Base-by-base conservation (phyloP, 2,797 vertebrate species). In the Fratercula arctica region DNA sequence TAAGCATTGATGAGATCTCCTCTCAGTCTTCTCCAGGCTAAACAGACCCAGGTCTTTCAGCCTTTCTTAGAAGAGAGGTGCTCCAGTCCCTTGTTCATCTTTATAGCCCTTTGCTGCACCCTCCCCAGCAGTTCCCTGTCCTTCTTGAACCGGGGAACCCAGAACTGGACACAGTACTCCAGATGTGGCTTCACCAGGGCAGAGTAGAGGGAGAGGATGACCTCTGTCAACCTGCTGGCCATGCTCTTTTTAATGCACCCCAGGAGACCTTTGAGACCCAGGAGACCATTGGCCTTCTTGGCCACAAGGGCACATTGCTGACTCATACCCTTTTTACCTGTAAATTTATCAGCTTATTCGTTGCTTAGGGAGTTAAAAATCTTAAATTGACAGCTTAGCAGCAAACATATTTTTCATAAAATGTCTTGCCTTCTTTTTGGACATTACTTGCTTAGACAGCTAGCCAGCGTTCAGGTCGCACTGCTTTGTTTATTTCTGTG, bases 401-500 rank as follows among this genome's bases (percentile, higher is more conserved):
- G 28, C 6, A 20, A 56, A 37, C 0, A 0, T 11, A 18, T 31
- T 68, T 85, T 50, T 19, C 20, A 54, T 18, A 1, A 24, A 37
- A 6, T 3, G 1, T 7, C 28, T 75, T 45, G 48, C 26, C 14
- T 39, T 13, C 16, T 19, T 9, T 26, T 61, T 21, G 39, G 50
- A 15, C 13, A 3, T 41, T 12, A 28, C 18, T 68, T 11, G 18
- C 16, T 48, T 7, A 20, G 46, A 6, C 21, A 51, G 3, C 31
- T 26, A 43, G 13, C 2, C 76, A 18, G 19, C 2, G 53, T 20
- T 72, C 13, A 16, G 10, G 66, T 3, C 21, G 16, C 31, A 13
- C 24, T 9, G 16, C 11, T 82, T 23, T 12, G 9, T 19, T 78
- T 19, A 39, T 50, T 15, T 67, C 56, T 37, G 10, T 11, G n/a